phyloP scores from a whole-genome alignment of 92 coral and sea anemone species.

The Siderastrea siderea region DNA sequence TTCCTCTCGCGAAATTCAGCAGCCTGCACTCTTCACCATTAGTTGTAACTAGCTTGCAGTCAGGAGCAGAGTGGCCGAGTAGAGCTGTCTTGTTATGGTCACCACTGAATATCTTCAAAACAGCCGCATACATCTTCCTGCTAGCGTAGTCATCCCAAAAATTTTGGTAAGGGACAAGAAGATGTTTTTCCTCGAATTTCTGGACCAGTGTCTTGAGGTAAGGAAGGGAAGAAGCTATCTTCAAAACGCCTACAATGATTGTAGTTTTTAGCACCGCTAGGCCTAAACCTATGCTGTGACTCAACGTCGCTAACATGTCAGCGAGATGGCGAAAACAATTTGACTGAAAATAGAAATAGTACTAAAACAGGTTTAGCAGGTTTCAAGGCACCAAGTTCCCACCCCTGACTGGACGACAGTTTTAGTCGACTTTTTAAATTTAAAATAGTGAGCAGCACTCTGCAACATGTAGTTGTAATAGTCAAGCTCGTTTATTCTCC shows the following conservation, averaged over 20 bases:
- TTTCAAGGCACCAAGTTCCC: too few relatives aligned
- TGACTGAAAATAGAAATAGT: not conserved
- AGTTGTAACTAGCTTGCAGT: constrained; percentile 61
- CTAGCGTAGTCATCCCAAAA: constrained; percentile 44
- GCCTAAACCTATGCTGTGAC: not conserved
- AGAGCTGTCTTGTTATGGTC: constrained; percentile 49
- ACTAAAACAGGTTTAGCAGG: too few relatives aligned
- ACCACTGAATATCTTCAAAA: constrained; percentile 19
- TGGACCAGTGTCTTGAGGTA: constrained; percentile 28
- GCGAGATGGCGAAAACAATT: not conserved
- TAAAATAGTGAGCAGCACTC: too few relatives aligned
- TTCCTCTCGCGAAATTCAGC: constrained; percentile 66
- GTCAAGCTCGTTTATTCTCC: too few relatives aligned
- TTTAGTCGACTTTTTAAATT: too few relatives aligned
- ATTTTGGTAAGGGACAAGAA: constrained; percentile 40
- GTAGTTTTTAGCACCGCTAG: not conserved
- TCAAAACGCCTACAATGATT: constrained; percentile 4
- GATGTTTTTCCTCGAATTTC: constrained; percentile 7
- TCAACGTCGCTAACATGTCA: constrained; percentile 4
- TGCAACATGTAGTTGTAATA: too few relatives aligned
- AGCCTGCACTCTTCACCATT: constrained; percentile 64
- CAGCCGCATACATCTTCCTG: constrained; percentile 1
- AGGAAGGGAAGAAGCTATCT: constrained; percentile 30
- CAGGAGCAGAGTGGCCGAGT: constrained; percentile 74
- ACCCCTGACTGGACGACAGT: too few relatives aligned